These are phyloP conservation scores for Notarius quadriscutis DNA, from an alignment of 2,113 vertebrate species.

Conservation along the genomic window DNA sequence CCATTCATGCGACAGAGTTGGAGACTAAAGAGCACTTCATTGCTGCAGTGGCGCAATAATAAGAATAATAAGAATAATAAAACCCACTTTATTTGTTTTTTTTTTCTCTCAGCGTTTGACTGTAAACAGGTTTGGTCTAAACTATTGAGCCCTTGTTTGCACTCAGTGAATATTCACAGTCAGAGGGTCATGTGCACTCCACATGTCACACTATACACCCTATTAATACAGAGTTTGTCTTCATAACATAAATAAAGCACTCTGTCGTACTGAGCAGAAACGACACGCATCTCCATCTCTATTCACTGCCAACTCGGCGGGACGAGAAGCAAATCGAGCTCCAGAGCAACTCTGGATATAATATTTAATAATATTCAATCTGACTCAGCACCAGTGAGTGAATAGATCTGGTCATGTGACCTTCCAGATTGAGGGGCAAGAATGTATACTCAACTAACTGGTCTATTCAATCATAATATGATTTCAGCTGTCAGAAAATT, in stretches of 20 bases:
- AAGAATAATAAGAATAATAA: not conserved
- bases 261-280: not conserved
- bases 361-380: not conserved
- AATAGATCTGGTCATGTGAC: not conserved
- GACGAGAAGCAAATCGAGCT: not conserved
- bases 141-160: constrained; percentile 16
- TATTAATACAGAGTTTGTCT: not conserved
- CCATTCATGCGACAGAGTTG: not conserved
- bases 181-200: not conserved
- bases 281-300: not conserved
- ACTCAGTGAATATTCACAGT: not conserved
- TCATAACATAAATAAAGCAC: not conserved
- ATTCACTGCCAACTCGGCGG: not conserved
- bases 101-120: not conserved
- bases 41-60: not conserved
- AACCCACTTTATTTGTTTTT: not conserved
- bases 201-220: not conserved
- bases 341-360: not conserved
- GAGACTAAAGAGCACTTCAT: not conserved
- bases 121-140: not conserved
- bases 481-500: not conserved
- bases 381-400: not conserved
- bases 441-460: not conserved
- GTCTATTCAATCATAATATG: not conserved
- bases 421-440: not conserved